These are phyloP conservation scores for Psilopsiagon aurifrons DNA, from an alignment of 2,113 vertebrate species.

Conservation along the genomic window DNA sequence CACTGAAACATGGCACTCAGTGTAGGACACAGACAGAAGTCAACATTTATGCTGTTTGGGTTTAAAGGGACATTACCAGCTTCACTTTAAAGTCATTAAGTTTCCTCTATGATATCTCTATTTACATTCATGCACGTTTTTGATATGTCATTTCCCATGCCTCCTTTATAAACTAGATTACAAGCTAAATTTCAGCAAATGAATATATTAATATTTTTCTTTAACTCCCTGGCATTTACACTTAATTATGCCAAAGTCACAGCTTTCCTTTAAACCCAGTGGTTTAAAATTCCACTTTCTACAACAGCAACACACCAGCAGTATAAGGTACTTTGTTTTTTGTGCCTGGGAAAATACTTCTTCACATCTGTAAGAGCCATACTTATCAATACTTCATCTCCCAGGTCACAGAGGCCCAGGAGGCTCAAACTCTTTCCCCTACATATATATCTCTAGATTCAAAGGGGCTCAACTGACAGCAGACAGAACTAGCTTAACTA, in stretches of 20 bases:
- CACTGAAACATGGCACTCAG: background rate
- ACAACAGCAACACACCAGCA: background rate
- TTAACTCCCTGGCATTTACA: background rate
- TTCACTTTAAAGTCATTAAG: background rate
- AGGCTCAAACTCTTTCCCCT: background rate
- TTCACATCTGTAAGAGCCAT: background rate
- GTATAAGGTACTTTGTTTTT: background rate
- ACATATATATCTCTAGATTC: fast-evolving
- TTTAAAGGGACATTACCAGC: background rate
- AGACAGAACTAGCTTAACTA: background rate
- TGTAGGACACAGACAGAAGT: background rate
- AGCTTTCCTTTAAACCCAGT: background rate
- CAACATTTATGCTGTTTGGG: background rate
- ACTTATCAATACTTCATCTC: background rate
- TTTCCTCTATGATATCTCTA: background rate
- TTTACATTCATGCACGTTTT: background rate
- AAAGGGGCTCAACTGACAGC: background rate
- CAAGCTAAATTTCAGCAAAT: background rate
- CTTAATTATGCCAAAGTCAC: background rate
- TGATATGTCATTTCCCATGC: background rate
- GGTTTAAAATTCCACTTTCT: background rate
- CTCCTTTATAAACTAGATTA: background rate
- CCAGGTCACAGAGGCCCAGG: background rate
- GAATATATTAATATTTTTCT: background rate
- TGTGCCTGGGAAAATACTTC: background rate